Percentiles rank a stretch among this genome's conserved stretches.
Conservation (phyloP, 2,797 vertebrate species). For the Balearica regulorum region DNA sequence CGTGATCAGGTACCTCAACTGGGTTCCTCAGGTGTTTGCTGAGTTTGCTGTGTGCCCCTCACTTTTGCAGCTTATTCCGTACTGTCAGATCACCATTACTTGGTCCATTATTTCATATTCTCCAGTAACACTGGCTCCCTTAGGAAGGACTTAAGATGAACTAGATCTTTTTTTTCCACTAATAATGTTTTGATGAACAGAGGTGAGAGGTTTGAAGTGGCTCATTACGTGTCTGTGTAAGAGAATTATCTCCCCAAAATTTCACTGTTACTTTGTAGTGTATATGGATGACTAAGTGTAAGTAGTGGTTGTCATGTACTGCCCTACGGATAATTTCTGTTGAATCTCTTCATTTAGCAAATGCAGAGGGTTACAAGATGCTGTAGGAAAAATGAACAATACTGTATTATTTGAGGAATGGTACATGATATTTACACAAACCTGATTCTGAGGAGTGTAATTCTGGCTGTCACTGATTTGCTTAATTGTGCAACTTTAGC, state of each 20-base stretch:
- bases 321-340: background rate
- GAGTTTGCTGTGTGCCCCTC: background rate
- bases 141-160: background rate
- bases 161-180: background rate
- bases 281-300: background rate
- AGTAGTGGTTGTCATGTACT: background rate
- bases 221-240: background rate
- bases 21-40: background rate
- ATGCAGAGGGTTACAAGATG: background rate
- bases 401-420: background rate
- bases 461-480: background rate
- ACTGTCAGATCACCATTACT: background rate
- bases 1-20: fast-evolving
- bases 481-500: background rate
- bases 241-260: background rate
- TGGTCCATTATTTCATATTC: background rate
- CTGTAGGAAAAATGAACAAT: background rate
- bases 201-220: background rate
- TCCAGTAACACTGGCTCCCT: background rate
- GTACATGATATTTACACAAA: background rate
- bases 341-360: background rate
- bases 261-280: background rate
- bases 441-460: background rate
- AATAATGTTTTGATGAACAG: background rate
- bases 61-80: background rate